These are phyloP conservation scores for Physeter macrocephalus DNA, from an alignment of 2,113 vertebrate genomes.

Conservation along the genomic window DNA sequence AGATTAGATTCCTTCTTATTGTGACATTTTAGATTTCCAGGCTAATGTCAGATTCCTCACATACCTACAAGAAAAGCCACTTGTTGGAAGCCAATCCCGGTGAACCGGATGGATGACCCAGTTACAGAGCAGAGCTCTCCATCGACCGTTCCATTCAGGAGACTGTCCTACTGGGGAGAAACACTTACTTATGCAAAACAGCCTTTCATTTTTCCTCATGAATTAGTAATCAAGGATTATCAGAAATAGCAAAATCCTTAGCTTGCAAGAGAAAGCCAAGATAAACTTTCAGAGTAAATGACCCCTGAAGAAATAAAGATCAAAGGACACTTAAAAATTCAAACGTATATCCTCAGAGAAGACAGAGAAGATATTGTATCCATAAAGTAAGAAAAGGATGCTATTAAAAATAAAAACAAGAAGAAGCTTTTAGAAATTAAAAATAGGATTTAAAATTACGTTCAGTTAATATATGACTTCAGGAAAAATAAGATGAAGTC, in stretches of 20 bases:
- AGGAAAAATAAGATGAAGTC: neutral
- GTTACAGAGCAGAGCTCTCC: neutral
- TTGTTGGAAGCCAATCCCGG: neutral
- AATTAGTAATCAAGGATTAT: constrained; percentile 9
- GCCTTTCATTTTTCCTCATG: neutral
- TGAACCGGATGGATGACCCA: neutral
- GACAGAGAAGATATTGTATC: neutral
- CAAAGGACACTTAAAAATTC: neutral
- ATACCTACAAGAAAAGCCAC: neutral
- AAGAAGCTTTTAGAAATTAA: neutral
- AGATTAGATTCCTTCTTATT: neutral
- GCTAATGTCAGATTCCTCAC: neutral
- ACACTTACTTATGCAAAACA: neutral
- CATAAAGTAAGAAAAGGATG: neutral
- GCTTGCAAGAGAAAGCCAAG: neutral
- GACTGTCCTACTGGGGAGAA: neutral
- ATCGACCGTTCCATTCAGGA: neutral
- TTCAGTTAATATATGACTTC: neutral
- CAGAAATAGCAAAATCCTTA: constrained; percentile 19
- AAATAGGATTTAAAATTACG: neutral
- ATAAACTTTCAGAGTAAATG: neutral
- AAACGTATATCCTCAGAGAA: neutral
- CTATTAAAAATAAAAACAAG: neutral
- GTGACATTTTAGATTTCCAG: neutral
- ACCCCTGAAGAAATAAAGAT: neutral